phyloP scores from a whole-genome alignment of 2,888 invertebrate species.

The Himalopsyche tibetana region DNA sequence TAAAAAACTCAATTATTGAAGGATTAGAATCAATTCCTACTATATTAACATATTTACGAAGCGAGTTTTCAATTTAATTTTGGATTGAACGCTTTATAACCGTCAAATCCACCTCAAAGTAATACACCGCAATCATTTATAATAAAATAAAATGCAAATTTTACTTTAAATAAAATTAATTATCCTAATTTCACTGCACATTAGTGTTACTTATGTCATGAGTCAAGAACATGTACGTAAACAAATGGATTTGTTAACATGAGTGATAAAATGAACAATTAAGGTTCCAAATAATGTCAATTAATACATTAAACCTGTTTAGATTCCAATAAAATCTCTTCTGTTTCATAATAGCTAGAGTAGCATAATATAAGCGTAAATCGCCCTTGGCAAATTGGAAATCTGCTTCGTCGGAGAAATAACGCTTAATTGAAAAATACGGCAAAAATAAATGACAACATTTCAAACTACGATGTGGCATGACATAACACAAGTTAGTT shows the following conservation, averaged over 20 bases:
- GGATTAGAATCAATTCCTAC: too few relatives aligned
- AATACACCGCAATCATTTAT: too few relatives aligned
- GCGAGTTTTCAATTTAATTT: too few relatives aligned
- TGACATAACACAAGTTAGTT: not conserved
- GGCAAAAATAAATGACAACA: not conserved
- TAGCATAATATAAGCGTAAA: not conserved
- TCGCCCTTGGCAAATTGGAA: slow-evolving; percentile 21
- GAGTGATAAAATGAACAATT: too few relatives aligned
- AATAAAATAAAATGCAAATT: too few relatives aligned
- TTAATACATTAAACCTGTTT: slow-evolving; percentile 3
- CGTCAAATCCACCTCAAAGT: too few relatives aligned
- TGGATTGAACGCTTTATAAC: too few relatives aligned
- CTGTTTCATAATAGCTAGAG: not conserved
- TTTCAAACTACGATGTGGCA: not conserved
- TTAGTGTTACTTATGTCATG: not conserved
- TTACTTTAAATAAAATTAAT: too few relatives aligned
- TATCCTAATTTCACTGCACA: too few relatives aligned
- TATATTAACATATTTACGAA: too few relatives aligned
- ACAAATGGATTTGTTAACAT: not conserved
- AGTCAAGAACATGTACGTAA: not conserved
- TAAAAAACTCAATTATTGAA: too few relatives aligned
- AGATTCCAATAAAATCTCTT: not conserved
- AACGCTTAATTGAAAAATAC: not conserved
- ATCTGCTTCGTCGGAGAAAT: not conserved
- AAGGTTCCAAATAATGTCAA: not conserved